Base-by-base conservation (phyloP, 1,140 invertebrate species). In the Cotesia vestalis region DNA sequence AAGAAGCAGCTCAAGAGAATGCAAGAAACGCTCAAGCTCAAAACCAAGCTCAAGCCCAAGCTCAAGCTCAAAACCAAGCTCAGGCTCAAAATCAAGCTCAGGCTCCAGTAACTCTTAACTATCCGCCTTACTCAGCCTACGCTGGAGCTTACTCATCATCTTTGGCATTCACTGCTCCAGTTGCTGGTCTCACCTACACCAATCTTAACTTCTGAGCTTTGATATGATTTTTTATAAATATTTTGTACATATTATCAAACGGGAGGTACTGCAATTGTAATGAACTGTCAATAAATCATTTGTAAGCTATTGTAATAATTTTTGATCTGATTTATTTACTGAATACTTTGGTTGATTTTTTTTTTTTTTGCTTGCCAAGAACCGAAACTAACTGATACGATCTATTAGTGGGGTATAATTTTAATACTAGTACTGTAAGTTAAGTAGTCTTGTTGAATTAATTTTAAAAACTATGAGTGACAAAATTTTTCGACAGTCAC, bases 71-170 rank as follows among this genome's bases (percentile, higher is more conserved):
- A 55, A 12, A 55, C 2, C n/a, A 14, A 55, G 52, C 70, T 34
- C 60, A 75, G 4, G 70, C 75, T 74, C 52, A 80, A 62, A 73
- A 78, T 46, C 69, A 71, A 66, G 73, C 71, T 46, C 59, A 66
- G 0, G 64, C 77, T 20, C 77, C 79, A 12, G 69, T 69, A 4
- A 75, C 76, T 52, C 76, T 61, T 35, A 51, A 61, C 55, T 84
- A 84, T 67, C 79, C 85, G 2, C 73, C 81, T 14, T 85, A 86
- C 68, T 77, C 84, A 17, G 80, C 82, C 1, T 85, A 84, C 27
- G 77, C 81, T 4, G 76, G 82, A 3, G 79, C 82, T 4, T 85
- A 81, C 60, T 78, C 80, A 4, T 85, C 84, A 9, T 85, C 85
- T 1, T 52, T 84, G 2, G 80, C 84, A 14, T 86, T 83, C 53